Evolutionary conservation across 1,140 invertebrate species (phyloP), one percentile per base, ranked within the genome.

Genomic region (Laodelphax striatellus): DNA sequence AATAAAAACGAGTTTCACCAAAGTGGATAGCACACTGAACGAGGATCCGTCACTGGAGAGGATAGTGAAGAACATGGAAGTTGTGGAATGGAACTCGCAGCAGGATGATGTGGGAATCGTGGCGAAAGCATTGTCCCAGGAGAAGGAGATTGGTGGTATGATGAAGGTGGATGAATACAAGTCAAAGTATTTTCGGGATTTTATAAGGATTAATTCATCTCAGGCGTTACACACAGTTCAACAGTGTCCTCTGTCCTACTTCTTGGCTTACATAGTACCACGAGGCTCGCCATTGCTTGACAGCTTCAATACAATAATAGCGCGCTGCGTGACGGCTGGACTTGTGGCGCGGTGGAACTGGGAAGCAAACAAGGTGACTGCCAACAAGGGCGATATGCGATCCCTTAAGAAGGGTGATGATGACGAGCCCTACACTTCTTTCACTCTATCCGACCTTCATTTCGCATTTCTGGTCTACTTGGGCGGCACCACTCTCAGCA

Each of bases 231-330:
- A 77, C 61, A 64, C 71, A 0, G 64, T 75, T 28, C 59, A 67
- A 1, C 70, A 77, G 38, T 76, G 74, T 64, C 69, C 72, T 10
- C 61, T 70, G 31, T 69, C 60, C 5, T 74, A 71, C 59, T 70
- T 68, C 64, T 60, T 77, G 6, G 64, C 68, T 0, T 76, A 73
- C 60, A 58, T 71, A 1, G 38, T 73, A 24, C 67, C 61, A 44
- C 70, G 61, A n/a, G 60, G 65, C 64, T 70, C 68, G 10, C 69
- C 64, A 63, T 69, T 68, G 16, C 60, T 57, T 14, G 52, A 58
- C 17, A 57, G 64, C 17, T 58, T 65, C 46, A 57, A 65, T 24
- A 52, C 24, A 1, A 10, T 72, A 1, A 64, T 75, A 10, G 55
- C 19, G 2, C 61, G 62, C 17, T 53, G 72, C 8, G 65, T 69